These are phyloP conservation scores for Cryptus viduatorius DNA, from an alignment of 2,888 invertebrate species.

Conservation along the genomic window DNA sequence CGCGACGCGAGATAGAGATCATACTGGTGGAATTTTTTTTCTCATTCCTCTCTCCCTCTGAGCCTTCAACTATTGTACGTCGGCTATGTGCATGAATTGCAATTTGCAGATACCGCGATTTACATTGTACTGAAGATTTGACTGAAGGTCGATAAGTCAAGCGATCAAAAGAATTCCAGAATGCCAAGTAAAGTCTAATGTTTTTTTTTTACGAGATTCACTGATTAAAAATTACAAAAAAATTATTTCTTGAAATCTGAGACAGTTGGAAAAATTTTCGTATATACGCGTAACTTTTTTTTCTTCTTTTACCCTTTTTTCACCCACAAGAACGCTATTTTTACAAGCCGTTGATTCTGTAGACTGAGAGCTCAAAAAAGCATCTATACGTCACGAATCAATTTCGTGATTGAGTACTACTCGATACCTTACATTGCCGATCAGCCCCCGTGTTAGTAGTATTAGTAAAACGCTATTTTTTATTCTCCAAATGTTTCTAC, in stretches of 20 bases:
- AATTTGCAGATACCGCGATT: conserved; percentile 25
- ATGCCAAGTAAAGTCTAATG: background rate
- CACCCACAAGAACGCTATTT: no score
- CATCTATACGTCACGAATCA: no score
- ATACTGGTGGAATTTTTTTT: conserved; percentile 36
- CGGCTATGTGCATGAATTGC: conserved; percentile 29
- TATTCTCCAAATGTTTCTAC: background rate
- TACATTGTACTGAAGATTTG: conserved; percentile 22
- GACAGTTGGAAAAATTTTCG: no score
- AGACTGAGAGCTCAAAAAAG: no score
- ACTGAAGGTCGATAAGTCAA: background rate
- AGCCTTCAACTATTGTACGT: conserved; percentile 16
- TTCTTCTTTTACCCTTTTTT: no score
- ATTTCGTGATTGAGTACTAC: no score
- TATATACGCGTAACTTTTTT: no score
- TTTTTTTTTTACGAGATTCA: background rate
- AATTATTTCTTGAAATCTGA: no score
- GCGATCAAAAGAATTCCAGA: background rate
- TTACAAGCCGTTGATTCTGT: no score
- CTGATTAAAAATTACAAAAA: no score
- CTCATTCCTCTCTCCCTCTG: background rate
- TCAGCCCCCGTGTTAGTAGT: no score
- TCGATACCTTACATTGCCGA: no score
- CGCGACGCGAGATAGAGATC: conserved; percentile 49
- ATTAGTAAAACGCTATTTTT: background rate